Evolutionary conservation across 2,113 vertebrate species (phyloP).

Genomic region (Scomber scombrus): DNA sequence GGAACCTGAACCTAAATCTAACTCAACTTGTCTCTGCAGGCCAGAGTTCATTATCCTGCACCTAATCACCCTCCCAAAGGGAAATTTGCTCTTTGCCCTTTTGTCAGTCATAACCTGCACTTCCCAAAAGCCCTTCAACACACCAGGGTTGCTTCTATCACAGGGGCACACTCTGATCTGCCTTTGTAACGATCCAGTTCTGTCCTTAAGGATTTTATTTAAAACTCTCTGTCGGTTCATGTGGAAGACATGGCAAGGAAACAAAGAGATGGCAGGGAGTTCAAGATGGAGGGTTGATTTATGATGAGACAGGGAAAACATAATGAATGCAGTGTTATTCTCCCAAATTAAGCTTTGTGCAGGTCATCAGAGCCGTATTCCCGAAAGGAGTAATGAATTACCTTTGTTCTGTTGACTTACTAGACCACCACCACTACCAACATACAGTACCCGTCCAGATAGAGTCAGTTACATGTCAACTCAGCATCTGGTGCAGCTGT

Average conservation of each 20-base stretch:
- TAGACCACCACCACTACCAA: constrained; percentile 20
- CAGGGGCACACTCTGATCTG: constrained; percentile 4
- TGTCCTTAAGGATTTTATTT: constrained; percentile 31
- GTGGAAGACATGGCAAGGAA: neutral
- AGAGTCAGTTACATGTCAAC: constrained; percentile 46
- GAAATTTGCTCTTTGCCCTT: constrained; percentile 63
- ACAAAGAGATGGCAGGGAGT: constrained; percentile 19
- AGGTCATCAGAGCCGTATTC: constrained; percentile 34
- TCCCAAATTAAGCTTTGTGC: constrained; percentile 20
- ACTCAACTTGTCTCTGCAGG: constrained; percentile 42
- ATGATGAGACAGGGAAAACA: constrained; percentile 30
- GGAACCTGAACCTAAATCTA: constrained; percentile 64
- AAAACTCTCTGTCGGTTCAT: constrained; percentile 9
- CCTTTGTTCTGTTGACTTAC: constrained; percentile 54
- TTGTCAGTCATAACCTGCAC: constrained; percentile 24
- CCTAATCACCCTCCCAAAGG: constrained; percentile 56
- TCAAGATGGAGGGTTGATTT: constrained; percentile 31
- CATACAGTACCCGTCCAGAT: constrained; percentile 27
- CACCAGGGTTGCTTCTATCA: neutral
- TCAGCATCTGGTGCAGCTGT: constrained; percentile 68
- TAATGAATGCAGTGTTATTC: constrained; percentile 34
- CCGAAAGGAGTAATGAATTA: constrained; percentile 55
- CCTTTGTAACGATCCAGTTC: constrained; percentile 26
- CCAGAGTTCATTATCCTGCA: constrained; percentile 50
- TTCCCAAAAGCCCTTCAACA: constrained; percentile 34